Evolutionary conservation across 2,797 vertebrate species (phyloP).

Genomic region (Premnoplex brunnescens): DNA sequence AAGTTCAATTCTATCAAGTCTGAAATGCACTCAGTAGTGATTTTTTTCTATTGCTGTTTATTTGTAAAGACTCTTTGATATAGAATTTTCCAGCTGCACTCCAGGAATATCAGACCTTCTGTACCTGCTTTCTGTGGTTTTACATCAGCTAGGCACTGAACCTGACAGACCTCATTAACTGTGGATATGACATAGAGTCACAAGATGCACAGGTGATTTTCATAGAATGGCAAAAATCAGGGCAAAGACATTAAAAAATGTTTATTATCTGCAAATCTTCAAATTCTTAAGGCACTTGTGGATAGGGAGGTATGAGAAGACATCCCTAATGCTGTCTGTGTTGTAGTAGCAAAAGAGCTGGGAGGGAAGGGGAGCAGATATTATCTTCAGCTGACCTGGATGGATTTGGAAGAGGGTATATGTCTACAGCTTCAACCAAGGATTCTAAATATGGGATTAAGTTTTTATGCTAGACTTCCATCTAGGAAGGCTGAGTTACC

Average conservation of each 20-base stretch:
- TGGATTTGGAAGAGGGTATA: slow-evolving; percentile 43
- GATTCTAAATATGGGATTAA: slow-evolving; percentile 49
- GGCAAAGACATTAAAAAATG: not conserved
- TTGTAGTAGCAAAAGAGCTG: not conserved
- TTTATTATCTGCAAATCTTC: not conserved
- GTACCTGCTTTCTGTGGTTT: not conserved
- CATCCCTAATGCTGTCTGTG: not conserved
- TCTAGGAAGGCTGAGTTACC: slow-evolving; percentile 41
- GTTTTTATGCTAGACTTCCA: slow-evolving; percentile 39
- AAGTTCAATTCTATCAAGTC: not conserved
- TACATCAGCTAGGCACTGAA: not conserved
- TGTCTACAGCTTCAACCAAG: slow-evolving; percentile 21
- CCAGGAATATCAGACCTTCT: not conserved
- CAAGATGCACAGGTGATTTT: not conserved
- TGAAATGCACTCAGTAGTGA: not conserved
- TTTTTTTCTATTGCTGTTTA: not conserved
- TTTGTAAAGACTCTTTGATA: not conserved
- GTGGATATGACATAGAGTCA: not conserved
- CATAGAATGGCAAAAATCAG: not conserved
- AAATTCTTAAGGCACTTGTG: not conserved
- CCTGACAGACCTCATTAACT: not conserved
- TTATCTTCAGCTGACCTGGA: slow-evolving; percentile 42
- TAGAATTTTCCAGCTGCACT: not conserved
- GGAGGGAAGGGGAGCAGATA: not conserved
- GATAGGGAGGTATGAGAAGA: not conserved